Evolutionary conservation across 2,888 invertebrate genomes (phyloP), one percentile per base, ranked within the genome.

Genomic region (Tipula lateralis): DNA sequence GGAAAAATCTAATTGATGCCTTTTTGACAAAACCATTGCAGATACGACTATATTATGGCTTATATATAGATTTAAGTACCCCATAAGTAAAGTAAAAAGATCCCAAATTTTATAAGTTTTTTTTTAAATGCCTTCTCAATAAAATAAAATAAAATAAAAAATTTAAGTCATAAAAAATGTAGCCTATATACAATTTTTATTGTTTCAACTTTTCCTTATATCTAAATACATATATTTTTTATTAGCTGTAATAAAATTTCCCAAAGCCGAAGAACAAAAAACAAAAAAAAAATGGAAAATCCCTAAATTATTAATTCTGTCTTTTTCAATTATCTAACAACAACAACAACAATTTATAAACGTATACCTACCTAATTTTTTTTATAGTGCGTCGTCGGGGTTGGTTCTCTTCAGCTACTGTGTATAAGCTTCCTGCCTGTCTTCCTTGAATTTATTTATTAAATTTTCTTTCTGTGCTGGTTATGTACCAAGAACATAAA

Each of bases 141-240:
- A 66, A 66, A 66, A 44, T 44, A 44, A 66, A 66, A 44, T 44
- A 44, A 44, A 44, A 66, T 66, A 66, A 66, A 66, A 66, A 66
- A 24, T 66, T 66, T 66, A 66, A 66, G 66, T 19, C 66, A 66
- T 66, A 66, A 66, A 66, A 66, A 24, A 24, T 19, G 19, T 24
- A 12, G 2, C 24, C 66, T 66, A 9, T 66, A 66, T 66, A 66
- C 7, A 66, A 24, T 66, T 19, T 66, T 66, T 66, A 66, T 66
- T 66, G 66, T 66, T 66, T 66, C 66, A 66, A 66, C 66, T 66
- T 66, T 66, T 66, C 66, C 24, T 66, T 66, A 19, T 24, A 16
- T n/a, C 13, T 13, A 39, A 13, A 39, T 66, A 24, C 12, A 44
- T 44, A 44, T 44, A 44, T 24, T 66, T 66, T 66, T 66, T 66